These are phyloP conservation scores for Scolopax rusticola DNA, from an alignment of 2,797 vertebrate species.

Conservation along the genomic window DNA sequence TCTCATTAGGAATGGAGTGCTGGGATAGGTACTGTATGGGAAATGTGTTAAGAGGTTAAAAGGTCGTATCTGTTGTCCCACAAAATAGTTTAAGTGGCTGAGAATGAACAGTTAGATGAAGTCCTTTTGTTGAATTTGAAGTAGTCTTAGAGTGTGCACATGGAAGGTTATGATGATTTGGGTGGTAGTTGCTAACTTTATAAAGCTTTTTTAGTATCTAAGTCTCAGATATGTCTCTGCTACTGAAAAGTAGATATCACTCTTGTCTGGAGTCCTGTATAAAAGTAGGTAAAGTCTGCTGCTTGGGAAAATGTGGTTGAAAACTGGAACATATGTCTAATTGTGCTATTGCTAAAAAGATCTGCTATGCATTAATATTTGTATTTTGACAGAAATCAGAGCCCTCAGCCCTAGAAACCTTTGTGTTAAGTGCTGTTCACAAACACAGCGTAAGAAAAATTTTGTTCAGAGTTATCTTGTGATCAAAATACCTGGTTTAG, in stretches of 20 bases:
- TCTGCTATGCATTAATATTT: neutral
- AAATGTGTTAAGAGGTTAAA: neutral
- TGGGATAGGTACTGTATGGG: neutral
- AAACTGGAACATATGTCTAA: neutral
- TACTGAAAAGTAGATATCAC: neutral
- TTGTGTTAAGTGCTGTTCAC: neutral
- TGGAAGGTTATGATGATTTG: neutral
- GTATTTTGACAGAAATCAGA: neutral
- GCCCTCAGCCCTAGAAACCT: neutral
- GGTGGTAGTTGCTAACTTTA: neutral
- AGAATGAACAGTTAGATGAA: neutral
- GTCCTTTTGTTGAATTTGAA: neutral
- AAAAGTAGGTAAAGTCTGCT: neutral
- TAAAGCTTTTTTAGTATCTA: neutral
- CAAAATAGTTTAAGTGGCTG: neutral
- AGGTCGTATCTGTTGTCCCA: neutral
- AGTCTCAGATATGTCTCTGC: neutral
- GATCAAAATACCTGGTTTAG: neutral
- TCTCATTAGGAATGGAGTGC: neutral
- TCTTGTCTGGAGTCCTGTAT: neutral
- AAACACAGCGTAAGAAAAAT: rapidly evolving
- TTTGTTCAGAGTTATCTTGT: neutral
- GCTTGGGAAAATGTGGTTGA: neutral
- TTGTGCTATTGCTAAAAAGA: neutral
- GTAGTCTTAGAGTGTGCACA: neutral